These are phyloP conservation scores for Coelopa frigida DNA, from an alignment of 1,140 invertebrate species.

Conservation along the genomic window DNA sequence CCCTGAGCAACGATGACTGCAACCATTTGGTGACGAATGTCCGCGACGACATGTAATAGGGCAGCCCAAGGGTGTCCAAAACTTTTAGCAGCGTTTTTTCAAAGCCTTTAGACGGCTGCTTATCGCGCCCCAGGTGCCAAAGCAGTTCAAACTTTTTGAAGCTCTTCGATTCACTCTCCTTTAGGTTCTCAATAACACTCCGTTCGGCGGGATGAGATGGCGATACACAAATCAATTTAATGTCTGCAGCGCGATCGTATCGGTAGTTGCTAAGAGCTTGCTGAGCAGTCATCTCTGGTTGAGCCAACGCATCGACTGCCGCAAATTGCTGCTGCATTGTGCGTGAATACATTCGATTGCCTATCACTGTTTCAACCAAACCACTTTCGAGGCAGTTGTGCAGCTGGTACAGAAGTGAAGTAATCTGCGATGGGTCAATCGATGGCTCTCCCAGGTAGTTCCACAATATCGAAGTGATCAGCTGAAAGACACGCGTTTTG, in stretches of 20 bases:
- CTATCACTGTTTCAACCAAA: conserved; percentile 36
- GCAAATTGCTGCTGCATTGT: conserved; percentile 26
- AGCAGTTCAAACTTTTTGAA: conserved; percentile 69
- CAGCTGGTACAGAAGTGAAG: conserved; percentile 35
- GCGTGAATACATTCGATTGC: conserved; percentile 38
- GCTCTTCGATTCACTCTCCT: conserved; percentile 52
- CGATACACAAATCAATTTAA: conserved; percentile 32
- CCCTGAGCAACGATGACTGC: conserved; percentile 56
- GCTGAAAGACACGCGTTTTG: conserved; percentile 60
- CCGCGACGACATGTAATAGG: conserved; percentile 39
- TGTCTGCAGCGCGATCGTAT: conserved; percentile 28
- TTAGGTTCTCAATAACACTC: conserved; percentile 22
- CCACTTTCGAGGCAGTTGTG: conserved; percentile 43
- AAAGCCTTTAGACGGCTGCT: conserved; percentile 45
- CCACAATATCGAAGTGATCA: conserved; percentile 44
- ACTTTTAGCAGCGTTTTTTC: conserved; percentile 40
- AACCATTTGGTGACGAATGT: conserved; percentile 46
- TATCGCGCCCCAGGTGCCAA: conserved; percentile 72
- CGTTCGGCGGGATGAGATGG: conserved; percentile 12
- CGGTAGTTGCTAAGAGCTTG: conserved; percentile 13
- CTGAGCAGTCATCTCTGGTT: neutral
- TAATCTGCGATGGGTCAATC: conserved; percentile 32
- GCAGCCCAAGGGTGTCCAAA: conserved; percentile 33
- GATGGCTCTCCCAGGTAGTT: conserved; percentile 29
- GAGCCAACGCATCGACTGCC: conserved; percentile 18